phyloP scores from a whole-genome alignment of 2,113 vertebrate species.

The Chaetura pelagica region DNA sequence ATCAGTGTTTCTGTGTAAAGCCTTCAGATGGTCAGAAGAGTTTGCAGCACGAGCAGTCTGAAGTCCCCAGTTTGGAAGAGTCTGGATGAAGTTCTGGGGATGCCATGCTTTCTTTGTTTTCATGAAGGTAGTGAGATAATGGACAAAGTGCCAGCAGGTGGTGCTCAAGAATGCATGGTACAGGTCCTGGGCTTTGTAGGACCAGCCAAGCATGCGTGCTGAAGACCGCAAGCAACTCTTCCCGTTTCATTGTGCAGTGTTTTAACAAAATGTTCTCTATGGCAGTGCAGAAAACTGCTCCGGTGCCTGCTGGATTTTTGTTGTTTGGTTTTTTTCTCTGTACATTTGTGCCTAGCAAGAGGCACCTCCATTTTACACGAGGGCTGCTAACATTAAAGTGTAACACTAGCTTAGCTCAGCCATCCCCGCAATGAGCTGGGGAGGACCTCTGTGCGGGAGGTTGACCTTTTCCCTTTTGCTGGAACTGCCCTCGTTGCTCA shows the following conservation, averaged over 20 bases:
- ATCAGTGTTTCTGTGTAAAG: not conserved
- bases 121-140: not conserved
- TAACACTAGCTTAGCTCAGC: constrained; percentile 4
- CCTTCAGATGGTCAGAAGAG: not conserved
- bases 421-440: not conserved
- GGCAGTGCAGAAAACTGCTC: not conserved
- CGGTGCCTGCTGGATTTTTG: not conserved
- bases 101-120: not conserved
- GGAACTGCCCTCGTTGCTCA: constrained; percentile 32
- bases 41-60: not conserved
- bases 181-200: not conserved
- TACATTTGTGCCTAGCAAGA: not conserved
- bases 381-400: not conserved
- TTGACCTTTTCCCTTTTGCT: constrained; percentile 54
- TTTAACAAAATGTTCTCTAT: not conserved
- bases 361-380: not conserved
- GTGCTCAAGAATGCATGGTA: not conserved
- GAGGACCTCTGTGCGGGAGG: constrained; percentile 11
- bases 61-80: not conserved
- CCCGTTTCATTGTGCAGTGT: accelerated
- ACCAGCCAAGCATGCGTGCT: not conserved
- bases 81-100: not conserved
- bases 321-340: not conserved
- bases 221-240: not conserved
- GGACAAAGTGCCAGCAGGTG: not conserved